These are phyloP conservation scores for Tenthredo notha DNA, from an alignment of 2,888 invertebrate genomes.

Conservation along the genomic window DNA sequence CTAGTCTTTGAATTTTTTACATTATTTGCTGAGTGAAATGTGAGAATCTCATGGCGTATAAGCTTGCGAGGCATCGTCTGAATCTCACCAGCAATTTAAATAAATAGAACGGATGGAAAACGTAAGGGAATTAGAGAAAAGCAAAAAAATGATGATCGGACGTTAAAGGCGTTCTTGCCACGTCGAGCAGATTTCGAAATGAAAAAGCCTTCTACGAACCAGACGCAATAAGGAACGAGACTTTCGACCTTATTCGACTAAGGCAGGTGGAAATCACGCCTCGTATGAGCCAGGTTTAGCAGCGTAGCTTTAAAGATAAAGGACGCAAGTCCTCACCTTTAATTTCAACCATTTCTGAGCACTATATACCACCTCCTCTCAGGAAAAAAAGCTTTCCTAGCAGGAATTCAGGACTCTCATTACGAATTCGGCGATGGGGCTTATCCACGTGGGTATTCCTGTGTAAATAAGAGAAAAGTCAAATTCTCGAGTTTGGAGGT, in stretches of 20 bases:
- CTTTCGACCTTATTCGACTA: constrained; percentile 9
- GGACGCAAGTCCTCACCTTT: constrained; percentile 23
- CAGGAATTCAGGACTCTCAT: constrained; percentile 49
- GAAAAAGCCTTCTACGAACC: constrained; percentile 16
- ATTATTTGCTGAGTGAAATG: neutral
- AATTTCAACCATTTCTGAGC: constrained; percentile 11
- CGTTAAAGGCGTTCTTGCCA: constrained; percentile 42
- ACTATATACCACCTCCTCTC: neutral
- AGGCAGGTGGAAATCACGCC: neutral
- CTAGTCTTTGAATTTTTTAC: neutral
- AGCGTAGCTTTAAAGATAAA: neutral
- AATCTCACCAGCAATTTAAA: constrained; percentile 30
- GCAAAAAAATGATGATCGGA: constrained; percentile 47
- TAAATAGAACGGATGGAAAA: constrained; percentile 29
- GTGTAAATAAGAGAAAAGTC: constrained; percentile 30
- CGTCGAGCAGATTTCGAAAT: constrained; percentile 44
- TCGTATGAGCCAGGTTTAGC: neutral
- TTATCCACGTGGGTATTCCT: constrained; percentile 25
- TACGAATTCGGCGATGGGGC: constrained; percentile 41
- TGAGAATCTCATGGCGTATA: neutral
- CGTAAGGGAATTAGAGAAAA: neutral
- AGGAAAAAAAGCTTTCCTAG: constrained; percentile 40
- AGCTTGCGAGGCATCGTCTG: neutral
- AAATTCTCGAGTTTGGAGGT: neutral
- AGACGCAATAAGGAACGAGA: constrained; percentile 8